A percentile compares a stretch with the other conserved stretches of the same genome.
These are phyloP conservation scores for Manis pentadactyla DNA, from an alignment of 2,797 vertebrate species.

Conservation along the genomic window DNA sequence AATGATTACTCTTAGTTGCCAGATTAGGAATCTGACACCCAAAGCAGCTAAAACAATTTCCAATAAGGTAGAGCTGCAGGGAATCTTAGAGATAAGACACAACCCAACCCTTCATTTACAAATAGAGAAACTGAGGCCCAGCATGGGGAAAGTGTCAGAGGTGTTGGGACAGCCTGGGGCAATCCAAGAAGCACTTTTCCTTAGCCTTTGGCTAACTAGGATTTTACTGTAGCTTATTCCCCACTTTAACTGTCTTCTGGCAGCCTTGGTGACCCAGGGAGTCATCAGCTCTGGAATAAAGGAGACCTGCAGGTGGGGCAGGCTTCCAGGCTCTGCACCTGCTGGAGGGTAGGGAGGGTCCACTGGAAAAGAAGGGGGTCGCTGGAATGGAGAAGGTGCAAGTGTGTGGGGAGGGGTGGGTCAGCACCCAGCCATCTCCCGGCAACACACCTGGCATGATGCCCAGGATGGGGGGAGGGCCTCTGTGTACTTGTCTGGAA, in stretches of 20 bases:
- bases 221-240: not conserved
- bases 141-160: accelerated
- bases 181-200: not conserved
- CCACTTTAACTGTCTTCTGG: not conserved
- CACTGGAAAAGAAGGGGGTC: not conserved
- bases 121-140: not conserved
- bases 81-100: not conserved
- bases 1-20: too few relatives aligned
- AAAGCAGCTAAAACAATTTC: not conserved
- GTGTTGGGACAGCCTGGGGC: accelerated
- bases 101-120: not conserved
- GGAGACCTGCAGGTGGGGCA: not conserved
- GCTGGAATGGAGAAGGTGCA: not conserved
- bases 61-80: not conserved
- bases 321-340: too few relatives aligned
- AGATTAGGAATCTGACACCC: not conserved
- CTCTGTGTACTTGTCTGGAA: not conserved
- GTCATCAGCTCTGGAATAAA: not conserved
- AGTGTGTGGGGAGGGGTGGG: too few relatives aligned
- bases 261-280: not conserved
- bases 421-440: too few relatives aligned
- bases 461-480: not conserved
- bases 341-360: not conserved
- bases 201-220: not conserved
- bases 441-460: not conserved